Percentiles rank a stretch among this genome's conserved stretches.
phyloP scores from a whole-genome alignment of 1,140 invertebrate genomes.

The Atta colombica region DNA sequence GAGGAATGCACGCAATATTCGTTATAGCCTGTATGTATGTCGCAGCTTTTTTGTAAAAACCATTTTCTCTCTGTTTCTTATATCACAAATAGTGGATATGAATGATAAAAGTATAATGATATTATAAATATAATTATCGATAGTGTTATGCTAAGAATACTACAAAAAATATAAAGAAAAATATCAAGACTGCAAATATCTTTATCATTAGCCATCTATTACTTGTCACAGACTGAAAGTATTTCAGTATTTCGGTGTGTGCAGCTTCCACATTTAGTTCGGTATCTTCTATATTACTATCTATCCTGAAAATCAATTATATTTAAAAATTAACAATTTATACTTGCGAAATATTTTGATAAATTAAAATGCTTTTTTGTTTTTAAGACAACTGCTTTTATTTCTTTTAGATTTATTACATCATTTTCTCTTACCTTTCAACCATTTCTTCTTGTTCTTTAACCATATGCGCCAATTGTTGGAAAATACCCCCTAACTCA shows the following conservation, averaged over 20 bases:
- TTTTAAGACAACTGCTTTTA: neutral
- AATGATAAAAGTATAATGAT: constrained; percentile 53
- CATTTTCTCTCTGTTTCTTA: constrained; percentile 49
- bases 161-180: constrained; percentile 99
- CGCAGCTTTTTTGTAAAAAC: constrained; percentile 67
- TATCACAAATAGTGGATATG: constrained; percentile 71
- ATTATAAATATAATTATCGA: constrained; percentile 52
- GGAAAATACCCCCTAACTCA: constrained; percentile 99
- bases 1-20: constrained; percentile 71
- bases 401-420: neutral
- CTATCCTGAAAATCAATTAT: constrained; percentile 91
- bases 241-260: constrained; percentile 98
- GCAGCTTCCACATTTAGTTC: constrained; percentile 99
- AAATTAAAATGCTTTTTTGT: constrained; percentile 3
- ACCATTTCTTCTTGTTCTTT: constrained; percentile 99
- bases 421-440: constrained; percentile 89
- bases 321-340: constrained; percentile 15
- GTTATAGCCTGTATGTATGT: constrained; percentile 60
- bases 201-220: constrained; percentile 99
- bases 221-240: constrained; percentile 98
- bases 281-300: constrained; percentile 98
- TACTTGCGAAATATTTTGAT: neutral
- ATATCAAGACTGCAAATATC: constrained; percentile 99
- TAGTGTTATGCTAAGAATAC: constrained; percentile 94
- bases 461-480: constrained; percentile 99